Evolutionary conservation across 2,113 vertebrate species (phyloP).

Genomic region (Petromus typicus): DNA sequence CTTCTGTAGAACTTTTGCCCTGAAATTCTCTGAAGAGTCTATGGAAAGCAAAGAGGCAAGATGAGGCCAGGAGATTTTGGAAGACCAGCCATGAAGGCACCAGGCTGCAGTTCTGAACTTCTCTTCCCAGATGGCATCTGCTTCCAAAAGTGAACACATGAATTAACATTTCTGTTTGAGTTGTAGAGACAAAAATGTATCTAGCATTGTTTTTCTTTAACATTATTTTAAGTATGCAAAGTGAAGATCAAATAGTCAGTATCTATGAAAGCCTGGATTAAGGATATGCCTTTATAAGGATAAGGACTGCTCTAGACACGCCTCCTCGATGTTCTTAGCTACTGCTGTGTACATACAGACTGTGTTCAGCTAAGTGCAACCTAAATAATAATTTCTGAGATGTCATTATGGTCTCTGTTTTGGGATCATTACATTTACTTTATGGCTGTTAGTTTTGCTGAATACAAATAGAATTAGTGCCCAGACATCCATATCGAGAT

Average conservation of each 20-base stretch:
- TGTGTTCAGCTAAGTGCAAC: neutral
- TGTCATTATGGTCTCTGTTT: neutral
- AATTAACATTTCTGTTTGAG: constrained; percentile 12
- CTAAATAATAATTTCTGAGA: neutral
- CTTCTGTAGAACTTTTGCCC: neutral
- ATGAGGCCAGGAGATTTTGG: neutral
- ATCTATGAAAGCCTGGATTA: neutral
- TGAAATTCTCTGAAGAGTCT: neutral
- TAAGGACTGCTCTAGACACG: neutral
- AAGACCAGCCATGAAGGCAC: neutral
- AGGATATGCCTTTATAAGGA: neutral
- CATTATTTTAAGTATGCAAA: neutral
- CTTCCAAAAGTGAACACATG: constrained; percentile 10
- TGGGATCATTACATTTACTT: neutral
- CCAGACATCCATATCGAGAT: neutral
- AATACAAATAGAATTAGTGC: neutral
- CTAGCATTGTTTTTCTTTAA: neutral
- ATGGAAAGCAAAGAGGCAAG: neutral
- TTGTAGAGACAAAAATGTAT: neutral
- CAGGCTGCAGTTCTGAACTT: neutral
- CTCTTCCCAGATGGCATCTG: constrained; percentile 1
- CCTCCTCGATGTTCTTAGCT: neutral
- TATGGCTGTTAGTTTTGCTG: neutral
- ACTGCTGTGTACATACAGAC: neutral
- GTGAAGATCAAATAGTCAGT: neutral